A percentile compares a stretch with the other conserved stretches of the same genome.
phyloP scores from a whole-genome alignment of 2,113 vertebrate genomes.

The Scopus umbretta region DNA sequence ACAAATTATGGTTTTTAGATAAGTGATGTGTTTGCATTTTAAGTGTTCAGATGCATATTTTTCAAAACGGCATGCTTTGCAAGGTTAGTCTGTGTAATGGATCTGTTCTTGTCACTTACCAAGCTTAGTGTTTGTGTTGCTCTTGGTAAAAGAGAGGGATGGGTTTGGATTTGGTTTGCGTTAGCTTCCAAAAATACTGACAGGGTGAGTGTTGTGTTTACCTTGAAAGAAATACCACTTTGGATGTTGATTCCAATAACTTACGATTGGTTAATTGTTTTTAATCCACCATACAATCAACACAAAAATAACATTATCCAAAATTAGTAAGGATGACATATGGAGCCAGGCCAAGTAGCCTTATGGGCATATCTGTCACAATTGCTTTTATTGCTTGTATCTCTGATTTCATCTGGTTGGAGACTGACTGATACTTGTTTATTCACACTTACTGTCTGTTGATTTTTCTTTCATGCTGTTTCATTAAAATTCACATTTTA shows the following conservation, averaged over 20 bases:
- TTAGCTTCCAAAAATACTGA: not conserved
- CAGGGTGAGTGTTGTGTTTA: not conserved
- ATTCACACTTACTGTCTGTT: not conserved
- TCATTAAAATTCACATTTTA: not conserved
- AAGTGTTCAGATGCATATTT: not conserved
- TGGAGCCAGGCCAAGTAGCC: not conserved
- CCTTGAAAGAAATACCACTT: not conserved
- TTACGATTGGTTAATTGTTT: not conserved
- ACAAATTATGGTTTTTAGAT: not conserved
- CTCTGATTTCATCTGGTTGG: not conserved
- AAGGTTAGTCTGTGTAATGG: not conserved
- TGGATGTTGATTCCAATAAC: not conserved
- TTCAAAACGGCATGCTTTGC: not conserved
- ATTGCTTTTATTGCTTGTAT: not conserved
- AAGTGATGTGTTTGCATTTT: not conserved
- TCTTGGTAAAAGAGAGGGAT: not conserved
- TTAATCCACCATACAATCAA: not conserved
- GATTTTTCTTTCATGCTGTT: conserved; percentile 4
- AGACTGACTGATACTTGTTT: conserved; percentile 2
- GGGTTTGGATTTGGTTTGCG: not conserved
- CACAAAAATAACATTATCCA: not conserved
- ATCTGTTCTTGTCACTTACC: not conserved
- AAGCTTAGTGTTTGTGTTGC: not conserved
- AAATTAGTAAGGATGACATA: not conserved
- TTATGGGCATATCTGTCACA: conserved; percentile 11